Evolutionary conservation across 2,797 vertebrate genomes (phyloP), one percentile per base, ranked within the genome.

Genomic region (Myotis findleyi): DNA sequence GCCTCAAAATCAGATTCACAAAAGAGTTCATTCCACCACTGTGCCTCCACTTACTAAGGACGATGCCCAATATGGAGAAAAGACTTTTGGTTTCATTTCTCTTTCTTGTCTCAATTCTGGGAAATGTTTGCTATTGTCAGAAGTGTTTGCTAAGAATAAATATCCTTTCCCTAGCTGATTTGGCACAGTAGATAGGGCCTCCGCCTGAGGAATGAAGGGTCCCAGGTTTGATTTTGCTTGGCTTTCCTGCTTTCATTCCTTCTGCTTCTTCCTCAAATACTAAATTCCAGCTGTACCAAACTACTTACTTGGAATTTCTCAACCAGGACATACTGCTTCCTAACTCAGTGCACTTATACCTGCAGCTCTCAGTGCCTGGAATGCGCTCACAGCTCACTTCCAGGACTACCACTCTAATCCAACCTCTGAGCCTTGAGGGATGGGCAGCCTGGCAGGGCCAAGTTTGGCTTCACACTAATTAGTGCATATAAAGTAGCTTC

Each of bases 261-360:
- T 95, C 44, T 8, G 87, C 72, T 87, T 95, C 87, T 93, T 87
- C 81, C 77, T 93, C 62, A 90, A 95, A 94, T 87, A 47, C 53
- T 85, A 94, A 95, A 86, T 87, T 82, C 89, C 91, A 96, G 87
- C 93, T 95, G 89, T 83, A 95, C 71, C 82, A 96, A 96, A 96
- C 96, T 93, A 96, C 76, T 92, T 83, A 59, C 57, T 86, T 92
- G 95, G 68, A 96, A 82, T 85, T 97, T 91, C 84, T 96, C 76
- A 96, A 57, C 16, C 55, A 93, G 71, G 82, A 44, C 47, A 69
- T 84, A 73, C 66, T 76, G 62, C 87, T 95, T 95, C 81, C 76
- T 59, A 91, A 95, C 85, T 94, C 87, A 93, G 33, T 51, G 44
- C 62, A 89, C 89, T 94, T 89, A 83, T 91, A 96, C 94, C 87